These are phyloP conservation scores for Atta texana DNA, from an alignment of 1,140 invertebrate genomes.

Conservation along the genomic window DNA sequence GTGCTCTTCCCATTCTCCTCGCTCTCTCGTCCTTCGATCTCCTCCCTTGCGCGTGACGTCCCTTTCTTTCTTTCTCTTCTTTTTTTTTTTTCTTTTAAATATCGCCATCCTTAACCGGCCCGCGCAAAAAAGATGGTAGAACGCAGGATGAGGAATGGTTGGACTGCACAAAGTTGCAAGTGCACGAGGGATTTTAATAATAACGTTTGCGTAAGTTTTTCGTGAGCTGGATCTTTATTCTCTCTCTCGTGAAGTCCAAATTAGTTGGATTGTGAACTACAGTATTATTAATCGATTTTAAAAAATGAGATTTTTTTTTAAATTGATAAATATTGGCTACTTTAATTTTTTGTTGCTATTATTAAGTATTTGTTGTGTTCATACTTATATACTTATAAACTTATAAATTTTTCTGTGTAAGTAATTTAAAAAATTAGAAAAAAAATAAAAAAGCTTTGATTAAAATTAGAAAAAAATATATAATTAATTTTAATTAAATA, in stretches of 20 bases:
- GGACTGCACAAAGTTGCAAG: conserved; percentile 42
- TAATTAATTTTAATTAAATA: background rate
- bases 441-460: no score
- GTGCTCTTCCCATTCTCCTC: conserved; percentile 12
- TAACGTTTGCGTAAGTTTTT: conserved; percentile 44
- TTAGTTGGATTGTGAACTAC: background rate
- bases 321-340: background rate
- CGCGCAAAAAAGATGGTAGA: conserved; percentile 13
- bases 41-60: conserved; percentile 3
- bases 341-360: background rate
- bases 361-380: background rate
- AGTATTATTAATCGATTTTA: background rate
- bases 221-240: conserved; percentile 25
- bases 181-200: conserved; percentile 33
- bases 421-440: background rate
- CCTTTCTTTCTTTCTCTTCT: background rate
- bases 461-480: background rate
- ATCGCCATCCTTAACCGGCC: background rate
- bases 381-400: background rate
- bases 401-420: background rate
- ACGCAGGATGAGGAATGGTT: conserved; percentile 32
- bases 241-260: background rate
- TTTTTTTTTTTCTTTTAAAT: background rate
- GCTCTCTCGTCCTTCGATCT: conserved; percentile 19
- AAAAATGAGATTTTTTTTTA: background rate